A percentile compares a stretch with the other conserved stretches of the same genome.
These are phyloP conservation scores for Mesorhabditis belari DNA, from an alignment of 2,888 invertebrate species.

Conservation along the genomic window DNA sequence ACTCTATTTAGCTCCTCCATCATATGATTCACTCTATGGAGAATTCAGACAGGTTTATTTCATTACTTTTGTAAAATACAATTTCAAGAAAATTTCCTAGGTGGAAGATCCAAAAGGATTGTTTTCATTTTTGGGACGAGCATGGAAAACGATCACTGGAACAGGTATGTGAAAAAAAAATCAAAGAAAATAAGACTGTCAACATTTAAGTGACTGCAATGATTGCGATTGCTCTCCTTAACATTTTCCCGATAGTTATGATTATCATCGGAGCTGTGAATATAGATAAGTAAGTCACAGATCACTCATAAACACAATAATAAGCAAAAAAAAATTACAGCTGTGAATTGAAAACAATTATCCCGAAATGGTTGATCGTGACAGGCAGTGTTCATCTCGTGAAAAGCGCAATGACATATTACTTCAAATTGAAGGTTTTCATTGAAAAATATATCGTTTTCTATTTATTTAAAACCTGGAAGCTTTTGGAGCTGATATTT, in stretches of 20 bases:
- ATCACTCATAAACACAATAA: neutral
- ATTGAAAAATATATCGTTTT: neutral
- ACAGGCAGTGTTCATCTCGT: slow-evolving; percentile 66
- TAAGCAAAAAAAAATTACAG: neutral
- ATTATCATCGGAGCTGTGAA: slow-evolving; percentile 65
- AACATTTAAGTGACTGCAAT: slow-evolving; percentile 15
- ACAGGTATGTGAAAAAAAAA: neutral
- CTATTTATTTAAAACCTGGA: too few relatives aligned
- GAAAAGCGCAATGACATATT: slow-evolving; percentile 63
- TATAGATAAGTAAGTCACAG: slow-evolving; percentile 58
- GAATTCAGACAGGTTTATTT: slow-evolving; percentile 19
- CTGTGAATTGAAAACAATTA: slow-evolving; percentile 59
- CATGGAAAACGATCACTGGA: neutral
- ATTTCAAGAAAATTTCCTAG: slow-evolving; percentile 5
- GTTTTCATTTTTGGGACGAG: neutral
- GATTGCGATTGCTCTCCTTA: slow-evolving; percentile 19
- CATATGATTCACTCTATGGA: slow-evolving; percentile 29
- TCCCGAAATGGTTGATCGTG: slow-evolving; percentile 59
- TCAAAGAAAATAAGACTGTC: neutral
- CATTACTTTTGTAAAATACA: slow-evolving; percentile 6
- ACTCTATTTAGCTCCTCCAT: slow-evolving; percentile 7
- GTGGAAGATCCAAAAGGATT: neutral
- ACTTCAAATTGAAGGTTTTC: slow-evolving; percentile 10
- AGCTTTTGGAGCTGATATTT: neutral
- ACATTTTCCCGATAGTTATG: slow-evolving; percentile 64